Base-by-base conservation (phyloP, 1,140 invertebrate species). In the Drosophila aff. region DNA sequence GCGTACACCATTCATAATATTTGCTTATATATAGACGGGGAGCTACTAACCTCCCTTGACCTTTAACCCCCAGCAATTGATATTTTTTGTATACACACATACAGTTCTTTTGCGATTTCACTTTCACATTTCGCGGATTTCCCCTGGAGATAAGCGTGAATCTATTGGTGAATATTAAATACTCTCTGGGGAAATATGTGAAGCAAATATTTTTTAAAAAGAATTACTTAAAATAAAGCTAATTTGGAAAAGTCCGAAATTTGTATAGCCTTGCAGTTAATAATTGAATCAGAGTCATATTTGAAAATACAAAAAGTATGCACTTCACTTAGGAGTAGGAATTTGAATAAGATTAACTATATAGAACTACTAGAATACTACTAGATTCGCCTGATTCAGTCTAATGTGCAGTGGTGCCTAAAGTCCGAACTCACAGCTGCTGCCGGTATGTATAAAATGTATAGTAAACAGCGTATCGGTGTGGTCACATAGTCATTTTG, bases 21-120 rank as follows among this genome's bases (percentile, higher is more conserved):
- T 64, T 65, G 36, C 46, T 43, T 26, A 50, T 33, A 40, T 47
- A 21, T 43, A 52, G 21, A 47, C 13, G 38, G 4, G 62, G 62
- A 46, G 41, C 49, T 15, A 64, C 26, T 68, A 68, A 57, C 49
- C 67, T 71, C 40, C 64, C 64, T 71, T 71, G 67, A 71, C 38
- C 64, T 47, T 68, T 68, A 40, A 46, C 49, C 40, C 18, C 28
- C 28, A 31, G 11, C 41, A 36, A n/a, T 65, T 31, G 23, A 49
- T 28, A 28, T 65, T 67, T 38, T 38, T 71, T 38, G 36, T 13
- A 6, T 57, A 16, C 18, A 23, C 11, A 26, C 21, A 31, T 11
- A 50, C 18, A 57, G 53, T 36, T 57, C 53, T 57, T 40, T 23
- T 10, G 53, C 21, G 36, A 40, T 50, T 40, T 64, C 11, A 43